Percentiles rank a stretch among this genome's conserved stretches.
phyloP scores from a whole-genome alignment of 2,113 vertebrate genomes.

The Oryzias woworae region DNA sequence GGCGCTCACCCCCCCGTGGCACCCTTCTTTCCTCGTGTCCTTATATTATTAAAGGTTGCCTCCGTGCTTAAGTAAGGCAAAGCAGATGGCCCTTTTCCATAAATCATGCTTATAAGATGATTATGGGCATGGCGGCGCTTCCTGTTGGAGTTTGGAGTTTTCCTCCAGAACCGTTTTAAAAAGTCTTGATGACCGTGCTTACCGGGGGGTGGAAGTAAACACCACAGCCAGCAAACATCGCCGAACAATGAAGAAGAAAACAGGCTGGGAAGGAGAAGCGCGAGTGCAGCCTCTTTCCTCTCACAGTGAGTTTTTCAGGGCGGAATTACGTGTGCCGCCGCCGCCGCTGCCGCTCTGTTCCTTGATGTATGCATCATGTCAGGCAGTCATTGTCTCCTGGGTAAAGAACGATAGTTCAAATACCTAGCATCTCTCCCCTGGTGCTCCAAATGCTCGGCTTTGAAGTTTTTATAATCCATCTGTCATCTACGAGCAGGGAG shows the following conservation, averaged over 20 bases:
- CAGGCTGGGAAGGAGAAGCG: conserved; percentile 15
- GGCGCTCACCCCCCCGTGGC: conserved; percentile 11
- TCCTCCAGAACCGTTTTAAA: conserved; percentile 31
- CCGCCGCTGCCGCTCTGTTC: conserved; percentile 88
- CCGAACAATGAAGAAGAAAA: conserved; percentile 7
- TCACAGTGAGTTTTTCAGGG: conserved; percentile 73
- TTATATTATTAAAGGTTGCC: conserved; percentile 82
- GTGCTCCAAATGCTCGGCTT: conserved; percentile 95
- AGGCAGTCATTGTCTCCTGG: conserved; percentile 98
- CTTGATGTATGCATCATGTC: conserved; percentile 98
- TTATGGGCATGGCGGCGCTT: conserved; percentile 63
- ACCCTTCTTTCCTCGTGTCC: conserved; percentile 55
- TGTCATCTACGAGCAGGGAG: conserved; percentile 98
- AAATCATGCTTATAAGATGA: conserved; percentile 79
- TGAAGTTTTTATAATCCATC: conserved; percentile 99
- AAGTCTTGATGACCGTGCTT: conserved; percentile 31
- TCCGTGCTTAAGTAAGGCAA: conserved; percentile 74
- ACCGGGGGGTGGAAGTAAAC: conserved; percentile 3
- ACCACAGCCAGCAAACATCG: conserved; percentile 12
- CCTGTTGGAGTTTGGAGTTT: conserved; percentile 38
- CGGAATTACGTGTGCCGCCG: conserved; percentile 87
- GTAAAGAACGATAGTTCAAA: conserved; percentile 99
- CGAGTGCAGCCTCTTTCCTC: conserved; percentile 5
- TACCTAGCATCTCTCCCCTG: conserved; percentile 98
- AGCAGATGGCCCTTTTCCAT: conserved; percentile 81